Evolutionary conservation across 37 sponge, comb jelly and placozoan species (phyloP).

Genomic region (Chondrosia reniformis): DNA sequence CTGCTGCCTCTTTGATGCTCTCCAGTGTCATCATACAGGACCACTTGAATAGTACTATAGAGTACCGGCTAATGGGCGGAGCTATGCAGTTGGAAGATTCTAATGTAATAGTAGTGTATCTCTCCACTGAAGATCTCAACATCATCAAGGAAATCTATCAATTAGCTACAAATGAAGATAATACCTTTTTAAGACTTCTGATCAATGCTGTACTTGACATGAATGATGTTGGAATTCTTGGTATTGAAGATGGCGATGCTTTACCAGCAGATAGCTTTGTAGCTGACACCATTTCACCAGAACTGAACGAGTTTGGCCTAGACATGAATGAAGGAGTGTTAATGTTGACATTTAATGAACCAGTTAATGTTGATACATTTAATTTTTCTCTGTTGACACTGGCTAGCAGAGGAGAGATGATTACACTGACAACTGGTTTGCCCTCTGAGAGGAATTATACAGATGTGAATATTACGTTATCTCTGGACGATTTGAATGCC

Average conservation of each 20-base stretch:
- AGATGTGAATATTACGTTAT: constrained; percentile 55
- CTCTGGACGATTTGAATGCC: constrained; percentile 49
- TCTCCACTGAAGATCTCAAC: constrained; percentile 47
- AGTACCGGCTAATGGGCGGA: constrained; percentile 33
- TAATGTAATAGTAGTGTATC: constrained; percentile 36
- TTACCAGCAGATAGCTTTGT: constrained; percentile 26
- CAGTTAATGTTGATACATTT: constrained; percentile 53
- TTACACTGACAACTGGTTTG: constrained; percentile 54
- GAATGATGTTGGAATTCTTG: constrained; percentile 35
- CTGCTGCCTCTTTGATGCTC: constrained; percentile 38
- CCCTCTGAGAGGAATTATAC: constrained; percentile 61
- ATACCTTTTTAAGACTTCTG: constrained; percentile 49
- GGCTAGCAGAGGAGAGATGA: constrained; percentile 7
- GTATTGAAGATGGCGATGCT: constrained; percentile 39
- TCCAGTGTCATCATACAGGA: constrained; percentile 49
- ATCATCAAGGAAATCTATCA: constrained; percentile 47
- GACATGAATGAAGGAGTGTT: constrained; percentile 66
- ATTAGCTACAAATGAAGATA: constrained; percentile 44
- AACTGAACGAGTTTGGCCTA: constrained; percentile 47
- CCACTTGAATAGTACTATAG: constrained; percentile 20
- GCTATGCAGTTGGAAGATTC: constrained; percentile 36
- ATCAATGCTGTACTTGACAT: constrained; percentile 48
- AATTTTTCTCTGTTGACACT: constrained; percentile 57
- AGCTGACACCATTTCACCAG: constrained; percentile 45
- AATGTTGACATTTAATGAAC: constrained; percentile 64